Conservation (phyloP, 2,113 vertebrate genomes). For the Vireo altiloquus region DNA sequence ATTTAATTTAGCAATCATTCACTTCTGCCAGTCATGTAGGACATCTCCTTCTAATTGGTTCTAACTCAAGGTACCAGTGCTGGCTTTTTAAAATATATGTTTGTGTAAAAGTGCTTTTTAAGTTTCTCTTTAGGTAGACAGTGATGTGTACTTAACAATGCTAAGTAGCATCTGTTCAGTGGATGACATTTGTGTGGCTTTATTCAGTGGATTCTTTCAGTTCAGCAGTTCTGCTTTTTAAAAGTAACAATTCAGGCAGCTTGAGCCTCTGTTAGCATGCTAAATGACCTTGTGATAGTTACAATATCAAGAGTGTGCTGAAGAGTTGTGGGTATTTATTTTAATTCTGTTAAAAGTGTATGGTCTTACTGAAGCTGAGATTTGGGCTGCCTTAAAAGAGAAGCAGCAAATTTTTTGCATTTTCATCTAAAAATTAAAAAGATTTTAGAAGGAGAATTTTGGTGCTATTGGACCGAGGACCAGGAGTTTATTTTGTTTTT, state of each 20-base stretch:
- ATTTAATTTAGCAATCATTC: not conserved
- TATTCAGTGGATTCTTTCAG: not conserved
- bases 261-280: not conserved
- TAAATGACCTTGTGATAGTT: not conserved
- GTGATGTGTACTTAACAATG: not conserved
- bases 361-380: not conserved
- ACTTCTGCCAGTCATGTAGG: not conserved
- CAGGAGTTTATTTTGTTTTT: not conserved
- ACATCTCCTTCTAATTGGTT: not conserved
- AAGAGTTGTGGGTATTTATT: not conserved
- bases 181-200: not conserved
- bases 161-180: not conserved
- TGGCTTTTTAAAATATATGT: not conserved
- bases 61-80: not conserved
- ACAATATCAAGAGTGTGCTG: not conserved
- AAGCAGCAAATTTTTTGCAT: not conserved
- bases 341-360: not conserved
- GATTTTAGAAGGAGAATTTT: not conserved
- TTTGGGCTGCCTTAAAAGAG: not conserved
- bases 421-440: not conserved
- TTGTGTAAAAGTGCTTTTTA: not conserved
- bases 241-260: not conserved
- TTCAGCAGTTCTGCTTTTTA: not conserved
- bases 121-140: not conserved
- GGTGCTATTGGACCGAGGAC: rapidly evolving